Base-by-base conservation (phyloP, 2,797 vertebrate genomes). In the Cygnus olor region DNA sequence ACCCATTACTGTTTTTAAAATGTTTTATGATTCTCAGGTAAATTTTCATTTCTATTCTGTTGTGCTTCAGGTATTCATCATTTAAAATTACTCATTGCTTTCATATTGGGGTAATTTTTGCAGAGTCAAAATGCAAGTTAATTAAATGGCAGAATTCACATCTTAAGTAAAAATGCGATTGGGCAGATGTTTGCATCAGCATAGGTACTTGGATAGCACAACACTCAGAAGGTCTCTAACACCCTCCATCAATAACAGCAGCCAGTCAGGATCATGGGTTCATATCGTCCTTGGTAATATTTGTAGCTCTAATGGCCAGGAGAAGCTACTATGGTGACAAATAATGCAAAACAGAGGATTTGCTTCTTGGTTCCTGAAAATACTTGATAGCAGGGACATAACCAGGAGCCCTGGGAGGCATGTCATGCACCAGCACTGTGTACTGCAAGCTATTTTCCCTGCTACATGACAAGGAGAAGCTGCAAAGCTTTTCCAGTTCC, bases 351-450 rank as follows among this genome's bases (percentile, higher is more conserved):
- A 10, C 14, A 89, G 49, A 89, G 69, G 3, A 58, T 32, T 61
- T 86, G 5, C 32, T 34, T 56, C 6, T 64, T 44, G 9, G 42
- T 73, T 87, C 12, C 63, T 69, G 34, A 69, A 17, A 42, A 1
- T 6, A 30, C 2, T 58, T 34, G 18, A 20, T 11, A 45, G 7
- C 45, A 85, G 42, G 22, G 32, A 9, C 21, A 15, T 45, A 25
- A 36, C 25, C 8, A 16, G 70, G 49, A 90, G 30, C 49, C 5
- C 57, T 64, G 1, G 12, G 49, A 74, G 65, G 44, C 25, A n/a
- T 0, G 0, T 15, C 6, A 2, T 19, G 34, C 38, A n/a, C 22
- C 56, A 47, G 56, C 38, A 65, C 40, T 15, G 47, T 6, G 21
- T 21, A 10, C 20, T 10, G 3, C 15, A 36, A 10, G 17, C 7